These are phyloP conservation scores for Drosophila aldrichi DNA, from an alignment of 2,888 invertebrate species.

Conservation along the genomic window DNA sequence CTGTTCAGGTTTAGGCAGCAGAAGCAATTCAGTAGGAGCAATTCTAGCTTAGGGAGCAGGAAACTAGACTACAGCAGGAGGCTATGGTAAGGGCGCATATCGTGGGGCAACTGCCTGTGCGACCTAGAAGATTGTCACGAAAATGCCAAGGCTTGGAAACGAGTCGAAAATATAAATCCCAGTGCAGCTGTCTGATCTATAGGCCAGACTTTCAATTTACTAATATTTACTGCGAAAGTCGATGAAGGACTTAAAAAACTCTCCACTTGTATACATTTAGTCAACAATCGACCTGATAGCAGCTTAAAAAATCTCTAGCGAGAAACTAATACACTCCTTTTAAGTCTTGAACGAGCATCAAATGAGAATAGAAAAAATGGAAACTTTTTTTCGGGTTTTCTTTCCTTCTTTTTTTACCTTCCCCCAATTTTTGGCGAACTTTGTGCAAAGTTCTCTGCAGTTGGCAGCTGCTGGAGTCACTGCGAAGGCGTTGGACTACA, in stretches of 20 bases:
- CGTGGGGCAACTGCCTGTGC: too few species aligned
- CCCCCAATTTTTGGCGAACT: slow-evolving; percentile 25
- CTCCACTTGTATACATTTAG: not conserved
- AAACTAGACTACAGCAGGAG: too few species aligned
- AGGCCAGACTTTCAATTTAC: too few species aligned
- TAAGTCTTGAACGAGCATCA: not conserved
- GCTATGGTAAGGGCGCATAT: too few species aligned
- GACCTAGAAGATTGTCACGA: too few species aligned
- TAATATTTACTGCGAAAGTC: not conserved
- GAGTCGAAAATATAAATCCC: too few species aligned
- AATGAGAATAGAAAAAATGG: not conserved
- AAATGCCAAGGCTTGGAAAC: too few species aligned
- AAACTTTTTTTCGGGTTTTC: slow-evolving; percentile 6
- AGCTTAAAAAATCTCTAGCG: not conserved
- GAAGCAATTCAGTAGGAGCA: too few species aligned
- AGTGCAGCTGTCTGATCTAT: too few species aligned
- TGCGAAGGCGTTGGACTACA: slow-evolving; percentile 20
- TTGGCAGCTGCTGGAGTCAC: slow-evolving; percentile 43
- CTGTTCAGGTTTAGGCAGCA: too few species aligned
- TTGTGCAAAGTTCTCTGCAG: slow-evolving; percentile 56
- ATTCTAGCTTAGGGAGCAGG: too few species aligned
- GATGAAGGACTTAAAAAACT: too few species aligned
- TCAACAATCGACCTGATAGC: not conserved
- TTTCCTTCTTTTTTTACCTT: not conserved
- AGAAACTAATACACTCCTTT: not conserved